phyloP scores from a whole-genome alignment of 2,797 vertebrate genomes.

The Synaphobranchus kaupii region DNA sequence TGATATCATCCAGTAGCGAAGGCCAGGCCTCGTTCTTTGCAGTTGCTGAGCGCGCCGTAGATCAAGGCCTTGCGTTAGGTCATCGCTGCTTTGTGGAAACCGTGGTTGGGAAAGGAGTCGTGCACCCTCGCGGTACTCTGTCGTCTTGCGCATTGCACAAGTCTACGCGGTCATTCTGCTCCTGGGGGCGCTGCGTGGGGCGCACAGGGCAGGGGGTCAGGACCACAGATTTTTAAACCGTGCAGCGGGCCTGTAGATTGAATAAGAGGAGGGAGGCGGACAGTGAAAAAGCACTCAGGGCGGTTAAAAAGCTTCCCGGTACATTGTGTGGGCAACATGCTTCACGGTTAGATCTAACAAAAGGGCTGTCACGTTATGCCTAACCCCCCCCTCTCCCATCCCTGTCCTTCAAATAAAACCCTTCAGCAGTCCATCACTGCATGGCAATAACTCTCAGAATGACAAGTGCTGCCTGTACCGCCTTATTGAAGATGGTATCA shows the following conservation, averaged over 20 bases:
- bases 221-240: too few species aligned
- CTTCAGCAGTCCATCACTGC: constrained; percentile 17
- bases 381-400: neutral
- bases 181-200: neutral
- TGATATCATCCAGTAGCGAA: constrained; percentile 5
- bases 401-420: constrained; percentile 18
- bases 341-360: neutral
- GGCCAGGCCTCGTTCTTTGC: neutral
- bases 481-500: constrained; percentile 77
- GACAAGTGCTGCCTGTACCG: constrained; percentile 58
- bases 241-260: neutral
- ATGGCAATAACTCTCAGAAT: constrained; percentile 54
- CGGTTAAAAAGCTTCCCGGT: constrained; percentile 16
- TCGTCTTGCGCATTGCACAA: neutral
- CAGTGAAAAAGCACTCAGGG: constrained; percentile 12
- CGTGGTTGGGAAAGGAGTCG: neutral
- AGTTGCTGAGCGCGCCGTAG: neutral
- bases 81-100: neutral
- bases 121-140: neutral
- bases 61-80: neutral
- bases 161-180: neutral
- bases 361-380: neutral
- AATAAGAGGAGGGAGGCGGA: neutral
- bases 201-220: too few species aligned
- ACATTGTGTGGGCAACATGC: neutral